phyloP scores from a whole-genome alignment of 2,888 invertebrate species.

The Sarcophaga carnaria region DNA sequence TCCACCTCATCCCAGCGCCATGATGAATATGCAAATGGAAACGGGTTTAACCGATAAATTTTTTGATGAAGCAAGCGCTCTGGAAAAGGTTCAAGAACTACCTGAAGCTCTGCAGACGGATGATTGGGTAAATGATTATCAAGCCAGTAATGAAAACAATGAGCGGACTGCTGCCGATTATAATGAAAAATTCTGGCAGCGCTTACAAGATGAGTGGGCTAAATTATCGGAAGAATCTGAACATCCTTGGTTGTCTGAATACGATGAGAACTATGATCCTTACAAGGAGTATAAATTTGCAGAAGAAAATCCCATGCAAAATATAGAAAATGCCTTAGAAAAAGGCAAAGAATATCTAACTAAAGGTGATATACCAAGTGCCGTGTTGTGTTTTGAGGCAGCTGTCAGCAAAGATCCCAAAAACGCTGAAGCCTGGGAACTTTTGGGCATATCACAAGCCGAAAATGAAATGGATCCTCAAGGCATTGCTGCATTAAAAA shows the following conservation, averaged over 20 bases:
- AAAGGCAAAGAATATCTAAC: slow-evolving; percentile 92
- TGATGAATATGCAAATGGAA: slow-evolving; percentile 31
- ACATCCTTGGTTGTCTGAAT: slow-evolving; percentile 89
- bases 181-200: slow-evolving; percentile 85
- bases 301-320: slow-evolving; percentile 92
- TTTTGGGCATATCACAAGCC: slow-evolving; percentile 95
- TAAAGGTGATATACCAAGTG: slow-evolving; percentile 96
- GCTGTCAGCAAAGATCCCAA: slow-evolving; percentile 92
- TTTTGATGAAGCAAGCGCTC: slow-evolving; percentile 52
- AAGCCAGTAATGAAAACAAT: slow-evolving; percentile 84
- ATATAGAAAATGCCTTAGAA: slow-evolving; percentile 89
- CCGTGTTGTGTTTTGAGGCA: slow-evolving; percentile 97
- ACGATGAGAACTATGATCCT: slow-evolving; percentile 85
- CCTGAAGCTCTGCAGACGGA: slow-evolving; percentile 70
- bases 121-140: slow-evolving; percentile 82
- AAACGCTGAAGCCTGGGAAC: slow-evolving; percentile 92
- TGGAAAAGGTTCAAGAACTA: slow-evolving; percentile 55
- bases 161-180: slow-evolving; percentile 85
- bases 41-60: slow-evolving; percentile 58
- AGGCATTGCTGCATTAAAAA: slow-evolving; percentile 95
- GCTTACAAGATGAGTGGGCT: slow-evolving; percentile 89
- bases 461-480: slow-evolving; percentile 98
- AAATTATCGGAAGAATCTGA: slow-evolving; percentile 86
- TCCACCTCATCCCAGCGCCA: slow-evolving; percentile 66
- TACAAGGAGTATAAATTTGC: slow-evolving; percentile 83